Percentiles rank a stretch among this genome's conserved stretches.
Conservation (phyloP, 2,888 invertebrate species). For the Drosophila seclusa region DNA sequence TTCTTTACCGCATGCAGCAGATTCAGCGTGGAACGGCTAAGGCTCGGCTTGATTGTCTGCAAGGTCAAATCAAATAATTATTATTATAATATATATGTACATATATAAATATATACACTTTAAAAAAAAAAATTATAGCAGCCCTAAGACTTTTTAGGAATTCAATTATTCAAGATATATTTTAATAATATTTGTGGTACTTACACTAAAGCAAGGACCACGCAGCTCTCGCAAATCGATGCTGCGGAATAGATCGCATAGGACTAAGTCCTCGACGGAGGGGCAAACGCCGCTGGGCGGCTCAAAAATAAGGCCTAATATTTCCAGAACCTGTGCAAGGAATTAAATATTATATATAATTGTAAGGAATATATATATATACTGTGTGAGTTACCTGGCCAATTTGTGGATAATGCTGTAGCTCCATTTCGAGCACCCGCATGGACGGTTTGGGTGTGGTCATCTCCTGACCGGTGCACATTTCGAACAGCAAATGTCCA, state of each 20-base stretch:
- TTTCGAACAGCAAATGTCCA: conserved; percentile 95
- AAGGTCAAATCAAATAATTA: background rate
- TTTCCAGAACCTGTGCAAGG: conserved; percentile 89
- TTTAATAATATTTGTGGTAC: conserved; percentile 55
- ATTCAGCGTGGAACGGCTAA: conserved; percentile 84
- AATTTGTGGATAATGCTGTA: conserved; percentile 90
- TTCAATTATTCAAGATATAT: no score
- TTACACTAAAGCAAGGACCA: conserved; percentile 91
- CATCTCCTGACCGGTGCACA: conserved; percentile 94
- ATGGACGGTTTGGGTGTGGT: conserved; percentile 90
- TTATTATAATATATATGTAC: no score
- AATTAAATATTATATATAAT: background rate
- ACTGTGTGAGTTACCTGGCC: conserved; percentile 65
- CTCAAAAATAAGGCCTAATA: conserved; percentile 92
- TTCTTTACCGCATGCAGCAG: conserved; percentile 85
- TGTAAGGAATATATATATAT: background rate
- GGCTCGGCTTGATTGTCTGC: conserved; percentile 85
- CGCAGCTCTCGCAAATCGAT: conserved; percentile 95
- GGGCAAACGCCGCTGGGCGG: conserved; percentile 89
- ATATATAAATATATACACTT: no score
- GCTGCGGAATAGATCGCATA: conserved; percentile 94
- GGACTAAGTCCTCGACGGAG: conserved; percentile 91
- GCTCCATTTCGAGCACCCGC: conserved; percentile 89
- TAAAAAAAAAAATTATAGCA: no score
- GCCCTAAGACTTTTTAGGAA: no score